These are phyloP conservation scores for Grammomys dolichurus DNA, from an alignment of 2,113 vertebrate genomes.

Conservation along the genomic window DNA sequence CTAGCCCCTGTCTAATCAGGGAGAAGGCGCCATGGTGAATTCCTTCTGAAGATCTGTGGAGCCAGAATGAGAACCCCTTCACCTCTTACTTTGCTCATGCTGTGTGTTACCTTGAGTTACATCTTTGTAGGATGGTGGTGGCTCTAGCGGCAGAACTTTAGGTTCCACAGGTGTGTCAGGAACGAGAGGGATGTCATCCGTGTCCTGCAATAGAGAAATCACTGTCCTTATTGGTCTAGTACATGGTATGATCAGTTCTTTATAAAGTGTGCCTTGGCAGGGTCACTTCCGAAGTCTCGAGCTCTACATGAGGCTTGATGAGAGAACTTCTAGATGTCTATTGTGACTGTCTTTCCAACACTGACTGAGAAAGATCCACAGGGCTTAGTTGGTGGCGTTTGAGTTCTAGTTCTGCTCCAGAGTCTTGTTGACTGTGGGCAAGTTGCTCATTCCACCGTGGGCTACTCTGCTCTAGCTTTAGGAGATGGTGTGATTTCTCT, in stretches of 20 bases:
- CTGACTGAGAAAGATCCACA: neutral
- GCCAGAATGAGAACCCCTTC: neutral
- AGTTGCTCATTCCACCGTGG: rapidly evolving
- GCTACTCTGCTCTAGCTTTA: neutral
- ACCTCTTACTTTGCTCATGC: neutral
- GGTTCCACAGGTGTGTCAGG: rapidly evolving
- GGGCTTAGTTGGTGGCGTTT: rapidly evolving
- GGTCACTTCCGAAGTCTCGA: neutral
- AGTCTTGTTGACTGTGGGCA: neutral
- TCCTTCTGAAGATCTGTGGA: neutral
- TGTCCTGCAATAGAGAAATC: slow-evolving; percentile 35
- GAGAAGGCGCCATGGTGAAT: neutral
- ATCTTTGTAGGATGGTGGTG: slow-evolving; percentile 36
- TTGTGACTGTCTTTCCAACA: neutral
- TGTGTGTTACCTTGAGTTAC: rapidly evolving
- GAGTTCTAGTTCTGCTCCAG: rapidly evolving
- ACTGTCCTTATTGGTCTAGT: rapidly evolving
- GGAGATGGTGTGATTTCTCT: neutral
- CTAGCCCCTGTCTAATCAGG: neutral
- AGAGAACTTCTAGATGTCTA: neutral
- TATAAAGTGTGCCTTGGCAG: neutral
- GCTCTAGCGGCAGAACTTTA: rapidly evolving
- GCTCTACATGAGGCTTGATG: neutral
- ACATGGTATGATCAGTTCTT: rapidly evolving
- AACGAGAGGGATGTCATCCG: neutral